Evolutionary conservation across 2,888 invertebrate species (phyloP).

Genomic region (Drosophila niveifrons): DNA sequence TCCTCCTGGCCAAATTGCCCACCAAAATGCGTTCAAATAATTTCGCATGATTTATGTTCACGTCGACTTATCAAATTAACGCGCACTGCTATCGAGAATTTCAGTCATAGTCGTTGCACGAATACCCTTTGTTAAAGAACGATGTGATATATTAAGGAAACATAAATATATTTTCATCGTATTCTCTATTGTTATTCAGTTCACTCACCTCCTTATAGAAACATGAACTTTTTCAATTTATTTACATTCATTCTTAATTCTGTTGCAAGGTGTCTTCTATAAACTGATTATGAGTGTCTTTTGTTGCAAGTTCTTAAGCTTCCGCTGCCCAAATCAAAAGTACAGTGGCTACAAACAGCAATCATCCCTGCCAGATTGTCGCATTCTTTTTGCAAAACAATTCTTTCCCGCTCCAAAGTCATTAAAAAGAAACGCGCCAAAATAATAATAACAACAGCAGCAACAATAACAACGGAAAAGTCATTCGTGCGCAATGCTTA

Average conservation of each 20-base stretch:
- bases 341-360: slow-evolving; percentile 10
- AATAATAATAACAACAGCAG: slow-evolving; percentile 40
- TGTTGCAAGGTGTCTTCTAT: neutral
- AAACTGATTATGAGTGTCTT: slow-evolving; percentile 1
- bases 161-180: too few relatives aligned
- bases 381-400: slow-evolving; percentile 38
- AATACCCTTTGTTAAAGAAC: slow-evolving; percentile 4
- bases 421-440: slow-evolving; percentile 65
- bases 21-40: slow-evolving; percentile 22
- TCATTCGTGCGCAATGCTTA: slow-evolving; percentile 68
- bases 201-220: too few relatives aligned
- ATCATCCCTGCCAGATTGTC: slow-evolving; percentile 28
- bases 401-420: slow-evolving; percentile 38
- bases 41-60: slow-evolving; percentile 59
- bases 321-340: neutral
- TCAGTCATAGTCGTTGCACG: neutral
- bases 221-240: neutral
- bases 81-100: neutral
- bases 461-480: slow-evolving; percentile 28
- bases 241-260: neutral
- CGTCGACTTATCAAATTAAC: slow-evolving; percentile 23
- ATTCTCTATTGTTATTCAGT: too few relatives aligned
- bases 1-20: slow-evolving; percentile 13
- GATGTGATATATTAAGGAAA: neutral
- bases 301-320: slow-evolving; percentile 18